A percentile compares a stretch with the other conserved stretches of the same genome.
Conservation (phyloP, 1,140 invertebrate species). For the Parapsyche elsis region DNA sequence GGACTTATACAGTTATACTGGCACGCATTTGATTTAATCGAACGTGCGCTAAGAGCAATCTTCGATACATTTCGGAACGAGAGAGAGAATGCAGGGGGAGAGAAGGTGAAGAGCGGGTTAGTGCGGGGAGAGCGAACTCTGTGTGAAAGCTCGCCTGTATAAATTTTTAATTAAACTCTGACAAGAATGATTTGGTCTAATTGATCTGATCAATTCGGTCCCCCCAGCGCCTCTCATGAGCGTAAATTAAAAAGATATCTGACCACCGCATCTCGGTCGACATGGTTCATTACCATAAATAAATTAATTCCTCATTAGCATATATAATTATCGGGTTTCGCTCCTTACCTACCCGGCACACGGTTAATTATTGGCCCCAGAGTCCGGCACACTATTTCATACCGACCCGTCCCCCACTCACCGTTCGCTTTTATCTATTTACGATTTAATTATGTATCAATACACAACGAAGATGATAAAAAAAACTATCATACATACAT, state of each 20-base stretch:
- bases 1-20: too few species aligned
- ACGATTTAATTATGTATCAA: slow-evolving; percentile 27
- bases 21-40: background rate
- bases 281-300: slow-evolving; percentile 57
- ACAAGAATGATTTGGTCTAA: slow-evolving; percentile 56
- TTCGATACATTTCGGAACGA: background rate
- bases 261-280: slow-evolving; percentile 48
- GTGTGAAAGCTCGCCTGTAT: background rate
- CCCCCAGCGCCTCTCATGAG: slow-evolving; percentile 46
- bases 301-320: slow-evolving; percentile 57
- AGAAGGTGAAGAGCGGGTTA: background rate
- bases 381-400: background rate
- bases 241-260: slow-evolving; percentile 56
- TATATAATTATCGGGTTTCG: slow-evolving; percentile 56
- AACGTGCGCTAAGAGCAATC: background rate
- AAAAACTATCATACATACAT: background rate
- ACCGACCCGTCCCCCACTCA: background rate
- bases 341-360: slow-evolving; percentile 51
- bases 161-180: slow-evolving; percentile 56
- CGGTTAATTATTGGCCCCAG: slow-evolving; percentile 48
- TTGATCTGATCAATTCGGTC: slow-evolving; percentile 54
- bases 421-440: background rate
- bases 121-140: background rate
- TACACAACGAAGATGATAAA: background rate
- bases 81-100: too few species aligned